Evolutionary conservation across 2,113 vertebrate genomes (phyloP), one percentile per base, ranked within the genome.

Genomic region (Chitala chitala): DNA sequence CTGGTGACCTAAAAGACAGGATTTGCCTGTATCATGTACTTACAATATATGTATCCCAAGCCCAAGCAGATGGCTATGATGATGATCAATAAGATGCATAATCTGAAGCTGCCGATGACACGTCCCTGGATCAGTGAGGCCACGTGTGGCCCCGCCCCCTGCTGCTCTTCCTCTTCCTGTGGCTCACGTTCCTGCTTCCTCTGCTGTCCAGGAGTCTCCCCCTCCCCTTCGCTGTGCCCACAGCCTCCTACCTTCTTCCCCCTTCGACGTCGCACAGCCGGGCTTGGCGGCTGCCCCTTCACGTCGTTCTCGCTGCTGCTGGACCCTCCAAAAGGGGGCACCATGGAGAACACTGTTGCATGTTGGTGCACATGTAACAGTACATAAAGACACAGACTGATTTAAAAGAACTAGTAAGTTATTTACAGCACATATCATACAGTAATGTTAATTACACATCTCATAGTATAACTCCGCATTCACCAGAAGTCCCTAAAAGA

Each of bases 1-100:
- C n/a, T n/a, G n/a, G n/a, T n/a, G n/a, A n/a, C n/a, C n/a, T n/a
- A n/a, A n/a, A n/a, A 17, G 51, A 15, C 31, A 31, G 17, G 24
- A 53, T 44, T 24, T 36, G 26, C 46, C n/a, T n/a, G n/a, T 31
- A 20, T 2, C 29, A 53, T 15, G 64, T 9, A 24, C 89, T 87
- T 75, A 98, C 97, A 93, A 15, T 93, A 94, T 78, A 96, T 94
- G 83, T 97, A 94, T 5, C 93, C 92, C 44, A 96, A 92, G 79
- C 93, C 93, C 92, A 96, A 92, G 89, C 93, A 95, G 87, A 96
- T 1, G 3, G 92, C 94, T 3, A 98, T 79, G 74, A 98, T 78
- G 78, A 98, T 84, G 33, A 91, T 90, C 0, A 98, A 88, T 36
- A 96, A 36, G 77, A 98, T 83, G 70, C 92, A 97, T 0, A 82